Conservation (phyloP, 2,888 invertebrate genomes). For the Coleophora flavipennella region DNA sequence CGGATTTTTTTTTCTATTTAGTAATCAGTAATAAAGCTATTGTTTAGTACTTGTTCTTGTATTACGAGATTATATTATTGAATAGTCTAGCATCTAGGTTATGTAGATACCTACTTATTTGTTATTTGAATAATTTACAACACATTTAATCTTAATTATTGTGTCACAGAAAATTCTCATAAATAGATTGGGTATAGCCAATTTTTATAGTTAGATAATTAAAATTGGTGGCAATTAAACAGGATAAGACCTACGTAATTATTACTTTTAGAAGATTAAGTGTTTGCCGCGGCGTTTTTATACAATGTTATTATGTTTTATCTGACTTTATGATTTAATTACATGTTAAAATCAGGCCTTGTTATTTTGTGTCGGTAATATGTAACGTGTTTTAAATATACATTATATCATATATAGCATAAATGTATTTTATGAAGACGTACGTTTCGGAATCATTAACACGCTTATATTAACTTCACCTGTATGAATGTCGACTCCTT, state of each 20-base stretch:
- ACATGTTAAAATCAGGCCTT: constrained; percentile 41
- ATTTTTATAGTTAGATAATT: constrained; percentile 52
- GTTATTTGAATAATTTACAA: not conserved
- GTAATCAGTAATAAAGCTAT: too few species aligned
- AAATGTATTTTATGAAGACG: too few species aligned
- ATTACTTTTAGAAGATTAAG: constrained; percentile 70
- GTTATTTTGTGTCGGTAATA: constrained; percentile 44
- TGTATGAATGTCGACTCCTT: too few species aligned
- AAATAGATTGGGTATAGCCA: constrained; percentile 39
- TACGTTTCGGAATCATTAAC: too few species aligned
- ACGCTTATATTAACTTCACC: too few species aligned
- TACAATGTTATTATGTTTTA: constrained; percentile 39
- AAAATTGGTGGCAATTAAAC: constrained; percentile 62
- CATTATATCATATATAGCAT: too few species aligned
- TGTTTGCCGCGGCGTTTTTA: constrained; percentile 41
- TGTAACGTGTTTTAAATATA: constrained; percentile 42
- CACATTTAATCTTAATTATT: constrained; percentile 18
- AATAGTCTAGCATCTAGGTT: too few species aligned
- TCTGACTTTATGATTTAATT: constrained; percentile 68
- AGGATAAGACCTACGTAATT: constrained; percentile 41
- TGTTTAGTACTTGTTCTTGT: too few species aligned
- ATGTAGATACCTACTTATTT: too few species aligned
- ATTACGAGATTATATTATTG: too few species aligned
- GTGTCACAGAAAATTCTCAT: constrained; percentile 22
- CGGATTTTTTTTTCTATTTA: too few species aligned